phyloP scores from a whole-genome alignment of 2,797 vertebrate genomes.

The Betta splendens region DNA sequence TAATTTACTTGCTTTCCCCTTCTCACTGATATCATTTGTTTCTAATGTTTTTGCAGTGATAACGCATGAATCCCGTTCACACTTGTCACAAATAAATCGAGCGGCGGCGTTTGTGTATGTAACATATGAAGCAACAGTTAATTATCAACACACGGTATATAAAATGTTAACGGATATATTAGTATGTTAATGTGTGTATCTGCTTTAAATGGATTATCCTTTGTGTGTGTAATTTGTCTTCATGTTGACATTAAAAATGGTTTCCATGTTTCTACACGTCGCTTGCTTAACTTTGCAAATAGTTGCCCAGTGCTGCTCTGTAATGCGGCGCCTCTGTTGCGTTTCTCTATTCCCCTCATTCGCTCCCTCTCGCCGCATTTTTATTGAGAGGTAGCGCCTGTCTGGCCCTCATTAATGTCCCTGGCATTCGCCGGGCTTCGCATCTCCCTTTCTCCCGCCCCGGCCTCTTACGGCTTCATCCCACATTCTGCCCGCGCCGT shows the following conservation, averaged over 20 bases:
- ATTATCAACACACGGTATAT: slow-evolving; percentile 41
- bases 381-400: slow-evolving; percentile 59
- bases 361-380: slow-evolving; percentile 38
- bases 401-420: slow-evolving; percentile 71
- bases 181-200: slow-evolving; percentile 9
- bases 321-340: slow-evolving; percentile 47
- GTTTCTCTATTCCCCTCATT: slow-evolving; percentile 35
- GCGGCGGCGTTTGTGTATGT: neutral
- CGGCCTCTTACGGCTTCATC: slow-evolving; percentile 63
- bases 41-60: slow-evolving; percentile 54
- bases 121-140: slow-evolving; percentile 26
- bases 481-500: slow-evolving; percentile 52
- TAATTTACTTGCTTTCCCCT: slow-evolving; percentile 52
- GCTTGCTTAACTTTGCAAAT: slow-evolving; percentile 37
- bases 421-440: slow-evolving; percentile 58
- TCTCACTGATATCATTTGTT: slow-evolving; percentile 58
- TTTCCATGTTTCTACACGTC: too few relatives aligned
- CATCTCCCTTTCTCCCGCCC: slow-evolving; percentile 49
- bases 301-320: slow-evolving; percentile 34
- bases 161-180: slow-evolving; percentile 36
- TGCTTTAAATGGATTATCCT: slow-evolving; percentile 11
- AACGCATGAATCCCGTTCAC: slow-evolving; percentile 49
- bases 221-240: slow-evolving; percentile 22
- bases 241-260: slow-evolving; percentile 7
- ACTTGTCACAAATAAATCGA: slow-evolving; percentile 27